Base-by-base conservation (phyloP, 2,113 vertebrate species). In the Nycticryphes semicollaris region DNA sequence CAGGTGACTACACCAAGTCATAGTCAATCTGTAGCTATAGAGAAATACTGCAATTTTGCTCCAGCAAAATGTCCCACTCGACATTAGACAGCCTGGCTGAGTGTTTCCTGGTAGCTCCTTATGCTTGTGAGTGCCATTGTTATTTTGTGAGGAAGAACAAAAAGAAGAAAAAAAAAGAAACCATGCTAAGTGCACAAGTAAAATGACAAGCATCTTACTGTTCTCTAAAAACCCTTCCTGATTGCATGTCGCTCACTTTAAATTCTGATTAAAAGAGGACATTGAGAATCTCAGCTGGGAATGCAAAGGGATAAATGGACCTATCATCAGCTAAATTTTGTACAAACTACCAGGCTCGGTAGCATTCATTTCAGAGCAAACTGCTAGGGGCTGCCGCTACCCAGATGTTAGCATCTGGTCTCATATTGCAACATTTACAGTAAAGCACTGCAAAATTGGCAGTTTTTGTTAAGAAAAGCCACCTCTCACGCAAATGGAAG, bases 221-320 rank as follows among this genome's bases (percentile, higher is more conserved):
- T 87, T 94, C 92, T 81, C 72, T 95, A 74, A 95, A 96, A 95
- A 54, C 51, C 50, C 17, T 75, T 48, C 66, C 67, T 97, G 97
- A 97, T 95, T 97, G 92, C 93, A 57, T 43, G 64, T 91, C 87
- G 56, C 64, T 86, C 77, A 77, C 90, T 96, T 79, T 76, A 87
- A 93, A 91, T 94, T 89, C 84, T 96, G 96, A 94, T 95, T 96
- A 91, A 93, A 88, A 82, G 66, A 56, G 43, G 12, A 48, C 64
- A 96, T 68, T 84, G 62, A 92, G 87, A 94, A 56, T 75, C 69
- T 81, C 92, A 70, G 75, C 67, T 64, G 84, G 78, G 47, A 96
- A 84, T 59, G 64, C 43, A 94, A 78, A 95, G 90, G 90, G 66
- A 87, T 92, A 96, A 95, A 95, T 66, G 84, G 79, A 79, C 64